Percentiles rank a stretch among this genome's conserved stretches.
These are phyloP conservation scores for Chunga burmeisteri DNA, from an alignment of 2,113 vertebrate species.

Conservation along the genomic window DNA sequence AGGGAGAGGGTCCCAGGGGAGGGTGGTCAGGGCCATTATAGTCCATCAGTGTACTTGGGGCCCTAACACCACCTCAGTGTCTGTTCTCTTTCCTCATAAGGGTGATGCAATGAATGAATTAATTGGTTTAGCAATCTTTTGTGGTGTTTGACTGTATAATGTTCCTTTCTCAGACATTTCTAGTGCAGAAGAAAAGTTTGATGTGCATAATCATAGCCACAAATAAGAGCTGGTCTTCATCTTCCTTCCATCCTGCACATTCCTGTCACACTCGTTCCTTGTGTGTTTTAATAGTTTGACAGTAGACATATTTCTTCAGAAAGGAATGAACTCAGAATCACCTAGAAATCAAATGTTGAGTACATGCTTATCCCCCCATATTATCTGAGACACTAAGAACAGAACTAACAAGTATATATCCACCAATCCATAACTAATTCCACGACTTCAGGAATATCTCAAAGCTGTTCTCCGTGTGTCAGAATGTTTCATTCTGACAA, in stretches of 20 bases:
- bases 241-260: background rate
- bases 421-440: background rate
- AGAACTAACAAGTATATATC: background rate
- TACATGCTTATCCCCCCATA: fast-evolving
- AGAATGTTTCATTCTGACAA: background rate
- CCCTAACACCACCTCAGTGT: background rate
- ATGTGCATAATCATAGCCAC: background rate
- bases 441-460: background rate
- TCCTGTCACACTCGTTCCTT: background rate
- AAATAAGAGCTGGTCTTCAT: background rate
- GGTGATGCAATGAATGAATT: background rate
- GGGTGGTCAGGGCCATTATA: background rate
- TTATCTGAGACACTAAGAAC: background rate
- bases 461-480: background rate
- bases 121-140: background rate
- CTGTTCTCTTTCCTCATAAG: background rate
- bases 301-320: background rate
- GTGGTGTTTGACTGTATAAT: background rate
- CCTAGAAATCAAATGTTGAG: background rate
- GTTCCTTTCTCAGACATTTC: background rate
- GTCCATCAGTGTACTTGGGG: background rate
- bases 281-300: background rate
- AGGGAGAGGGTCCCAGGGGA: fast-evolving
- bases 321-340: background rate
- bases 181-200: background rate